Conservation (phyloP, 2,797 vertebrate genomes). For the Catamblyrhynchus diadema region DNA sequence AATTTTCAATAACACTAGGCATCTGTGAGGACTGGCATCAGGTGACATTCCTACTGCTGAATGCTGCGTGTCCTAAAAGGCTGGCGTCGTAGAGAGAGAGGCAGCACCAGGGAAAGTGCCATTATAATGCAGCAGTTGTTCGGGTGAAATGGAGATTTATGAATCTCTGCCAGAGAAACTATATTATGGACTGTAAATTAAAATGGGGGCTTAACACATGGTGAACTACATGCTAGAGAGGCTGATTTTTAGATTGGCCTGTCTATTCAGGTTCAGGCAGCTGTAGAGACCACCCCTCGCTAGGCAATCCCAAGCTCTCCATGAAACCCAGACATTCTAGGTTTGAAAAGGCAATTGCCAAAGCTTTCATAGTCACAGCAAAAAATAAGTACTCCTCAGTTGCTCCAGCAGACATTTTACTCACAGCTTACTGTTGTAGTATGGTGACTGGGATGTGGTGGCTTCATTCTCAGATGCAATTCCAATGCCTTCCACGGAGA, state of each 20-base stretch:
- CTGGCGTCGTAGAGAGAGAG: slow-evolving; percentile 32
- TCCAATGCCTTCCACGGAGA: not conserved
- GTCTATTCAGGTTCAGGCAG: slow-evolving; percentile 45
- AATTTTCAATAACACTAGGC: slow-evolving; percentile 63
- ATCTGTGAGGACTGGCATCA: slow-evolving; percentile 53
- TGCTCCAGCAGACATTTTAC: not conserved
- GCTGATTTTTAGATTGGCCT: slow-evolving; percentile 52
- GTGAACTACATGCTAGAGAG: slow-evolving; percentile 24
- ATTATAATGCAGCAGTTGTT: slow-evolving; percentile 65
- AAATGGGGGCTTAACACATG: slow-evolving; percentile 64
- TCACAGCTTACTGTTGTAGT: not conserved
- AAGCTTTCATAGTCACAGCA: not conserved
- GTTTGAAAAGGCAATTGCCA: slow-evolving; percentile 2
- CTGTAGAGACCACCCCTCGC: not conserved
- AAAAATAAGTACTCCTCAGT: not conserved
- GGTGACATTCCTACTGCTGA: slow-evolving; percentile 52
- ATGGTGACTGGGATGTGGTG: not conserved
- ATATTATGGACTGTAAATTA: slow-evolving; percentile 73
- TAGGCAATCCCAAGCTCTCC: not conserved
- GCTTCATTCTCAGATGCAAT: not conserved
- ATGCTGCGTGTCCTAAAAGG: slow-evolving; percentile 61
- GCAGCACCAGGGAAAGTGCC: slow-evolving; percentile 52
- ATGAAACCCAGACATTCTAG: not conserved
- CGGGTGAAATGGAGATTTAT: slow-evolving; percentile 71
- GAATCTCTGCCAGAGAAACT: slow-evolving; percentile 72